phyloP scores from a whole-genome alignment of 2,888 invertebrate species.

The Notocelia uddmanniana region DNA sequence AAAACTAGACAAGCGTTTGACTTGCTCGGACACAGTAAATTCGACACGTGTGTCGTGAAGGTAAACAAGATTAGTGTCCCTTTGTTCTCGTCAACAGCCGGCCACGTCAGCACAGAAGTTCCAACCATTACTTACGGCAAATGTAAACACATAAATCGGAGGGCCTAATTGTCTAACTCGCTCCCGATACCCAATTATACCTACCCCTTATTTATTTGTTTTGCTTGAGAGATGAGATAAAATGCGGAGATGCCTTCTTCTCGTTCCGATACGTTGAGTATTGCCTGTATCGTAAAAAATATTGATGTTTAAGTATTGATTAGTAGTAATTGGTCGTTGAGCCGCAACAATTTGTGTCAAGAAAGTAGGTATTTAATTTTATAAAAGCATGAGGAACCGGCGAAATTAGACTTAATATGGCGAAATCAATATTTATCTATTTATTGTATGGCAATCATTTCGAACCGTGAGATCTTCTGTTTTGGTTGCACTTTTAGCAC shows the following conservation, averaged over 20 bases:
- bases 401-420: neutral
- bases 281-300: neutral
- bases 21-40: neutral
- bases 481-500: too few species aligned
- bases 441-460: too few species aligned
- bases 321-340: too few species aligned
- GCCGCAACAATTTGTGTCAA: too few species aligned
- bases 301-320: too few species aligned
- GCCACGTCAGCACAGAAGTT: slow-evolving; percentile 40
- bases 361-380: neutral
- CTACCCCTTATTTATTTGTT: slow-evolving; percentile 72
- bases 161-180: slow-evolving; percentile 72
- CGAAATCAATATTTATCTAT: too few species aligned
- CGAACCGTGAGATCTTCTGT: too few species aligned
- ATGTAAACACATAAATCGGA: slow-evolving; percentile 76
- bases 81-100: slow-evolving; percentile 23
- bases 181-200: slow-evolving; percentile 65
- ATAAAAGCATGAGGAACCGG: neutral
- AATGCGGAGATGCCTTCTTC: neutral
- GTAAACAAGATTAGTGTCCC: slow-evolving; percentile 27
- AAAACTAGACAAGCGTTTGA: slow-evolving; percentile 6
- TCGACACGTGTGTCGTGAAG: slow-evolving; percentile 13
- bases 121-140: slow-evolving; percentile 50
- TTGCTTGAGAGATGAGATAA: slow-evolving; percentile 50
- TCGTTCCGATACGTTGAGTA: neutral